Base-by-base conservation (phyloP, 2,888 invertebrate genomes). In the Aphodius granarius region DNA sequence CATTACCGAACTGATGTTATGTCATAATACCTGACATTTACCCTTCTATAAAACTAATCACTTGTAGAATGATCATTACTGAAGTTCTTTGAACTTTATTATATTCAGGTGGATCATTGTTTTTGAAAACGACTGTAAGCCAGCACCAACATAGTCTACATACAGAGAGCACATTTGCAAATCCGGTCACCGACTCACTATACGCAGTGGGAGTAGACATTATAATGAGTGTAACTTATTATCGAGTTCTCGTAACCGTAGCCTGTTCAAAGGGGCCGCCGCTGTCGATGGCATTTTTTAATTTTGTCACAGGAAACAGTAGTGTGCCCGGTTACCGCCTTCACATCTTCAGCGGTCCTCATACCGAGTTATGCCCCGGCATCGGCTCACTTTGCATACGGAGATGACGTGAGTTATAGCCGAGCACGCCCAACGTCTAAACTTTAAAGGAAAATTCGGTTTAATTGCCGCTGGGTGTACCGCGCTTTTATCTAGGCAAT, bases 291-390 rank as follows among this genome's bases (percentile, higher is more conserved):
- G 79, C 78, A 80, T 80, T 83, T 82, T 82, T 82, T 80, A 82
- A 81, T 81, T 82, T 82, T 81, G 82, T 81, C 81, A 81, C 80
- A 80, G 81, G 79, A 81, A 81, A 79, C 80, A 66, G 16, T 13
- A 43, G 43, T 43, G 43, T 43, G 43, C 43, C 43, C 43, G 43
- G 43, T 43, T 43, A 66, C 66, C 66, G 66, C 66, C 18, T 18
- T 66, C 66, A 66, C 43, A 43, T 43, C 43, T 43, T 43, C 43
- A 43, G 43, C 43, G 43, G 43, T 13, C 0, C 43, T 43, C 43
- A 43, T 9, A 43, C 9, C 43, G 43, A 6, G 13, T n/a, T n/a
- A n/a, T n/a, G n/a, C n/a, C n/a, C n/a, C n/a, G n/a, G n/a, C n/a
- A n/a, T n/a, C 43, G 43, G 43, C 43, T 9, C 43, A 43, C 43